Evolutionary conservation across 2,113 vertebrate genomes (phyloP), one percentile per base, ranked within the genome.

Genomic region (Bufo bufo): DNA sequence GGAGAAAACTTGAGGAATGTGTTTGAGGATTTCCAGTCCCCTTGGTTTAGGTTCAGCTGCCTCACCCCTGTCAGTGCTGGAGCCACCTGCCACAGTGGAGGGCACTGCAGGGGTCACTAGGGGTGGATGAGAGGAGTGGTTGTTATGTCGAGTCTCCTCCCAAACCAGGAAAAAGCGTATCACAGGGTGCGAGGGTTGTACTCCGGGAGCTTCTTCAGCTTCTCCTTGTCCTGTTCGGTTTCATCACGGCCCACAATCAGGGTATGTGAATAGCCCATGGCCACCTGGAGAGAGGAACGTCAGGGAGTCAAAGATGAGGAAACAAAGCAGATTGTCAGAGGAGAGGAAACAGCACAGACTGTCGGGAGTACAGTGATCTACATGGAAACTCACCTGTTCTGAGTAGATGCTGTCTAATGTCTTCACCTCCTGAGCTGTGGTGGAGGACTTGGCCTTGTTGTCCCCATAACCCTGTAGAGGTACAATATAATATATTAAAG

Each of bases 401-500:
- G 95, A 89, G 89, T 97, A 99, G 88, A 99, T 92, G 16, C 97
- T 97, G 6, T 99, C 98, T 92, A 99, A 86, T 2, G 97, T 98
- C 93, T 97, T 98, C 80, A 99, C 97, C 93, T 99, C 98, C 83
- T 99, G 97, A 43, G 98, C 97, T 0, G 96, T 96, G 0, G 98
- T 99, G 6, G 98, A 99, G 1, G 98, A 99, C 90, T 99, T 99
- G 80, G 97, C 96, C 85, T 99, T 99, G 92, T 97, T 97, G 91
- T 99, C 98, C 89, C 98, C 98, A 0, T 99, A 99, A 10, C 98
- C 98, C 98, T 99, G 89, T 3, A 23, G 69, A 74, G 23, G 74
- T n/a, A 3, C 2, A 8, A 83, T 6, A 50, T 17, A 47, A 74
- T 10, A 23, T 23, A 6, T n/a, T 33, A 33, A 33, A 33, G 1